These are phyloP conservation scores for Micromys minutus DNA, from an alignment of 2,113 vertebrate genomes.

Conservation along the genomic window DNA sequence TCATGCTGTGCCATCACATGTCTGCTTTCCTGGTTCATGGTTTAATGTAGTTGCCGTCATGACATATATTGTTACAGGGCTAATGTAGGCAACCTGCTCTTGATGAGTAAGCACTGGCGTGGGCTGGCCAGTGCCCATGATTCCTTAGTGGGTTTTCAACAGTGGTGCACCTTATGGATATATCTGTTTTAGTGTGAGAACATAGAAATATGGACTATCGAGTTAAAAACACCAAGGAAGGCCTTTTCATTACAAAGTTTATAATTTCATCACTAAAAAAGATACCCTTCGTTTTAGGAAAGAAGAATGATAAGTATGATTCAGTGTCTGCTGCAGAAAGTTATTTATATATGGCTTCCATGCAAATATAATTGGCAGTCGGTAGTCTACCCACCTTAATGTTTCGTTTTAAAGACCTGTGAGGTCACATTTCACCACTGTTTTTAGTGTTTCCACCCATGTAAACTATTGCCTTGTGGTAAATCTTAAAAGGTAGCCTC, in stretches of 20 bases:
- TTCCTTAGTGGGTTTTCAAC: neutral
- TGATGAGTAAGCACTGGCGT: neutral
- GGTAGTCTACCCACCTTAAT: neutral
- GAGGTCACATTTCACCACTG: neutral
- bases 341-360: neutral
- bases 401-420: neutral
- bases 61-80: neutral
- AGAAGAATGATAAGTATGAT: neutral
- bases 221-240: slow-evolving; percentile 16
- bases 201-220: slow-evolving; percentile 13
- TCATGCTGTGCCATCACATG: neutral
- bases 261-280: neutral
- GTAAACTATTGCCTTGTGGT: neutral
- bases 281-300: neutral
- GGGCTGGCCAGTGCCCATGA: neutral
- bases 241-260: neutral
- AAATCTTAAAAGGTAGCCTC: neutral
- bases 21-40: neutral
- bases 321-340: neutral
- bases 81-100: neutral
- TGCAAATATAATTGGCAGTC: neutral
- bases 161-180: no score
- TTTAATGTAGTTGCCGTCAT: slow-evolving; percentile 9
- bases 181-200: slow-evolving; percentile 1
- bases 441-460: neutral